These are phyloP conservation scores for Craterocephalus amniculus DNA, from an alignment of 2,797 vertebrate species.

Conservation along the genomic window DNA sequence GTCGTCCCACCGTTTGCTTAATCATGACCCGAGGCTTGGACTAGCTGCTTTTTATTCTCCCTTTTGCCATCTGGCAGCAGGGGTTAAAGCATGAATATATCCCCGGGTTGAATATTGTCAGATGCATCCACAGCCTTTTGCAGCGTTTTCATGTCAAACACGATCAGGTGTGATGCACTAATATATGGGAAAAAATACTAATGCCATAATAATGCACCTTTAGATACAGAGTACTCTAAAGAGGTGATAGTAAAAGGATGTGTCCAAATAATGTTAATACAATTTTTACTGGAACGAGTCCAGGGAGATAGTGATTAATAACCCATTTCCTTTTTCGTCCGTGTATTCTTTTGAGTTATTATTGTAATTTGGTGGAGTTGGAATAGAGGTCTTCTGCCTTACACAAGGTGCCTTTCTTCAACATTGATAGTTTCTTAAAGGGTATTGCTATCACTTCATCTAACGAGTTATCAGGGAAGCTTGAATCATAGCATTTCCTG, in stretches of 20 bases:
- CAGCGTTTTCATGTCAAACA: conserved; percentile 56
- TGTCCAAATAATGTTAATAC: conserved; percentile 75
- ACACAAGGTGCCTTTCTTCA: conserved; percentile 33
- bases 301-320: conserved; percentile 69
- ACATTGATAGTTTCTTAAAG: conserved; percentile 37
- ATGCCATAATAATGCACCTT: conserved; percentile 57
- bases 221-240: conserved; percentile 51
- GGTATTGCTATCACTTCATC: conserved; percentile 24
- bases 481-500: background rate
- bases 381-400: conserved; percentile 11
- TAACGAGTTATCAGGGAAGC: conserved; percentile 35
- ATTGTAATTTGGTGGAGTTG: conserved; percentile 63
- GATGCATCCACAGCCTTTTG: conserved; percentile 54
- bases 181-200: conserved; percentile 54
- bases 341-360: conserved; percentile 73
- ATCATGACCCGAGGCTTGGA: conserved; percentile 71
- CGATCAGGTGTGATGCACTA: conserved; percentile 24
- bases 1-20: conserved; percentile 55
- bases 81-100: conserved; percentile 70
- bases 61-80: conserved; percentile 75
- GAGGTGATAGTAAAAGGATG: conserved; percentile 62
- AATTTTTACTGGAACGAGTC: conserved; percentile 64
- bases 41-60: conserved; percentile 60
- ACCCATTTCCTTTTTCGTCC: conserved; percentile 64
- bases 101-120: conserved; percentile 59